Evolutionary conservation across 1,140 invertebrate genomes (phyloP), one percentile per base, ranked within the genome.

Genomic region (Drosophila pallidifrons): DNA sequence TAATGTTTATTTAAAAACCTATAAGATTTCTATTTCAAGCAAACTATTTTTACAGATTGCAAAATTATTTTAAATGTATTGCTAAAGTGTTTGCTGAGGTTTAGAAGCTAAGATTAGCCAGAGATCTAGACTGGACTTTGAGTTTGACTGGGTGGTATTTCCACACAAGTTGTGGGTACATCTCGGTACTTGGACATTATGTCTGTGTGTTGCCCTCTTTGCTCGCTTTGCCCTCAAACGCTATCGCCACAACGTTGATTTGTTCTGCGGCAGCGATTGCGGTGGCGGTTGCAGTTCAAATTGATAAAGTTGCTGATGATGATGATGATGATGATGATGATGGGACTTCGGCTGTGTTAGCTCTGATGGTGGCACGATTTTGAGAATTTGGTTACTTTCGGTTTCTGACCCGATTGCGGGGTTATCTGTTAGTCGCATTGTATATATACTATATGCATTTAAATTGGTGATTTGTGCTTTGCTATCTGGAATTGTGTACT

Each of bases 361-460:
- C 16, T 41, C 20, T 59, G 16, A 20, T 61, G 11, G 25, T 51
- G 49, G 15, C 16, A 70, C 32, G 35, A 64, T 71, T 51, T 32
- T 58, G 8, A 20, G 52, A 72, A 72, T 58, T 71, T 64, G 52
- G 68, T 64, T 64, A 64, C 51, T 55, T 58, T 71, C 43, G 43
- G 59, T 55, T 71, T 57, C 25, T 72, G 54, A 72, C 69, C 69
- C 58, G n/a, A 15, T 11, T 7, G 51, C 6, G 28, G 15, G 69
- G 69, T 72, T 65, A 72, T 72, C 69, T 58, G 13, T 8, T 15
- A 10, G 13, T 20, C 58, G 32, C 54, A 16, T 15, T 41, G 35
- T 16, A 41, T 8, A 41, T 57, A 47, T 6, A 20, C 5, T 8
- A 69, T 51, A 4, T 16, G n/a, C 20, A 49, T 57, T 61, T 25